A percentile compares a stretch with the other conserved stretches of the same genome.
phyloP scores from a whole-genome alignment of 2,797 vertebrate species.

The Enteromius trimaculatus region DNA sequence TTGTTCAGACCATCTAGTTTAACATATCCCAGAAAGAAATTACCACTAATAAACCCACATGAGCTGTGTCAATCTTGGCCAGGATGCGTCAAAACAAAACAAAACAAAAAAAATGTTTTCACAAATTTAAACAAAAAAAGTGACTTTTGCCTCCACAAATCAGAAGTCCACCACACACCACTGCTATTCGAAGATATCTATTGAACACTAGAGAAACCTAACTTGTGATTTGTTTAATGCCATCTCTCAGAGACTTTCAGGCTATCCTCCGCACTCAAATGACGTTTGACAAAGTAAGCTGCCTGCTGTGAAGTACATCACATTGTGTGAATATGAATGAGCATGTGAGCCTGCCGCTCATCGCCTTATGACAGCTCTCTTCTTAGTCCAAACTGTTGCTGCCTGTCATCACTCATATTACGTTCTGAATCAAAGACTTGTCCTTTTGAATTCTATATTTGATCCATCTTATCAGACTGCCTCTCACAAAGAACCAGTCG shows the following conservation, averaged over 20 bases:
- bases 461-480: conserved; percentile 57
- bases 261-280: conserved; percentile 10
- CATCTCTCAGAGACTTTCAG: conserved; percentile 32
- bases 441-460: conserved; percentile 40
- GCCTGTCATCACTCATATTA: conserved; percentile 46
- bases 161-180: not conserved
- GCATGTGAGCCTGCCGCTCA: conserved; percentile 5
- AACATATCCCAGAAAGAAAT: too few relatives aligned
- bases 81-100: too few relatives aligned
- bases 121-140: not conserved
- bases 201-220: conserved; percentile 23
- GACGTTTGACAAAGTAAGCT: conserved; percentile 40
- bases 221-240: conserved; percentile 4
- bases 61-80: too few relatives aligned
- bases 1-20: too few relatives aligned
- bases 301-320: conserved; percentile 23
- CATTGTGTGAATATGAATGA: conserved; percentile 43
- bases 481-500: conserved; percentile 25
- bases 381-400: conserved; percentile 13
- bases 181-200: not conserved
- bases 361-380: conserved; percentile 30
- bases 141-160: not conserved
- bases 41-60: too few relatives aligned
- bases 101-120: too few relatives aligned
- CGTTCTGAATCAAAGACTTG: conserved; percentile 50